Percentiles rank a stretch among this genome's conserved stretches.
Evolutionary conservation across 1,140 invertebrate species (phyloP).

Genomic region (Drosophila navojoa): DNA sequence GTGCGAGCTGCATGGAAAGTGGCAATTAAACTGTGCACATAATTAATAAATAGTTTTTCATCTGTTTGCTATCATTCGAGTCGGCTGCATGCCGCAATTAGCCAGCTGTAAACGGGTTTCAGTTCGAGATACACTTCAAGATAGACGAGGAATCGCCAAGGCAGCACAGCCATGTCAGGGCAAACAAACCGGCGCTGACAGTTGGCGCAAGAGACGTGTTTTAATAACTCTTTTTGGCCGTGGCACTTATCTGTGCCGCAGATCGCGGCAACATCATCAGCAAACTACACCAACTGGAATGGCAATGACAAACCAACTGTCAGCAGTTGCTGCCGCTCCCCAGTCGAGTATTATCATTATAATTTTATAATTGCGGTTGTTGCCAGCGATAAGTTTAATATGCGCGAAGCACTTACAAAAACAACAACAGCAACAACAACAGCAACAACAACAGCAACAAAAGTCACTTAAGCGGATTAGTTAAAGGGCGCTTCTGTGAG

Average conservation of each 20-base stretch:
- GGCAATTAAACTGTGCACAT: constrained; percentile 69
- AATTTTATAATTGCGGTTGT: constrained; percentile 82
- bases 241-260: constrained; percentile 59
- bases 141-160: constrained; percentile 20
- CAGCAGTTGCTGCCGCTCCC: constrained; percentile 68
- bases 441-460: constrained; percentile 47
- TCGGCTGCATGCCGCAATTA: constrained; percentile 56
- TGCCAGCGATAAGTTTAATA: constrained; percentile 78
- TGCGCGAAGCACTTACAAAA: constrained; percentile 52
- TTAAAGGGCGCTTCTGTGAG: constrained; percentile 63
- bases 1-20: constrained; percentile 54
- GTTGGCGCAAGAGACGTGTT: constrained; percentile 51
- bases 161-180: constrained; percentile 9
- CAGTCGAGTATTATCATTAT: constrained; percentile 78
- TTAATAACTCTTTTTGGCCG: constrained; percentile 73
- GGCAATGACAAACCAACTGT: constrained; percentile 74
- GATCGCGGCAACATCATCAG: constrained; percentile 52
- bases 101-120: constrained; percentile 56
- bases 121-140: constrained; percentile 28
- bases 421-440: constrained; percentile 50
- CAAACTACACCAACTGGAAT: constrained; percentile 29
- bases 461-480: constrained; percentile 81
- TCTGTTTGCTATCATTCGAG: constrained; percentile 43
- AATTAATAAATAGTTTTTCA: constrained; percentile 60
- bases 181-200: constrained; percentile 13